Conservation (phyloP, 2,797 vertebrate species). For the Diplodus puntazzo region DNA sequence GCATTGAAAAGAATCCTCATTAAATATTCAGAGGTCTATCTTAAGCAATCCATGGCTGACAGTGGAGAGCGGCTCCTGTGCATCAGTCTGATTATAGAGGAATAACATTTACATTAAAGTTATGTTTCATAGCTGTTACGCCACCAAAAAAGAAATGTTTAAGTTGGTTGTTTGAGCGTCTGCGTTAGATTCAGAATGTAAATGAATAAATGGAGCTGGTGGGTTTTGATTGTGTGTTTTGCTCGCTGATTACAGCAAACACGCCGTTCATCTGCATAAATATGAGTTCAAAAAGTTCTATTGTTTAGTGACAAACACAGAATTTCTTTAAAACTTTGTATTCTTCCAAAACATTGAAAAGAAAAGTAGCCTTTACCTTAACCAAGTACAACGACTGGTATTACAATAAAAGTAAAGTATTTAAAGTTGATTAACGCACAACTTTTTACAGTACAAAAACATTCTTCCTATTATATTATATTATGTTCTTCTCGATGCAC, state of each 20-base stretch:
- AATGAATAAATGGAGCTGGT: conserved; percentile 8
- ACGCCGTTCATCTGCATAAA: background rate
- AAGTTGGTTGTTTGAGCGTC: background rate
- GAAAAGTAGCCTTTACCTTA: no score
- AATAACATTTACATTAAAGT: conserved; percentile 44
- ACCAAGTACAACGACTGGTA: no score
- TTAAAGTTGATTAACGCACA: background rate
- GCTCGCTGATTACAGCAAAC: background rate
- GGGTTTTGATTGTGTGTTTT: conserved; percentile 5
- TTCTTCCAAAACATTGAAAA: background rate
- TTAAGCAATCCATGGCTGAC: conserved; percentile 65
- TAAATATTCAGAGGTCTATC: conserved; percentile 81
- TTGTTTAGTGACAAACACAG: background rate
- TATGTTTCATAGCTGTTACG: conserved; percentile 10
- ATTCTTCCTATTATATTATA: background rate
- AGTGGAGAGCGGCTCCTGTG: conserved; percentile 39
- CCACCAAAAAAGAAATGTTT: background rate
- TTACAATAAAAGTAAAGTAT: background rate
- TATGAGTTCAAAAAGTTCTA: background rate
- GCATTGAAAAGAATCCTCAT: conserved; percentile 73
- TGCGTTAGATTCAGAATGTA: background rate
- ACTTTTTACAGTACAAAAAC: background rate
- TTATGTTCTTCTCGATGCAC: background rate
- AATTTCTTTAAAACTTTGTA: background rate
- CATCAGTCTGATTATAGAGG: conserved; percentile 18